Conservation (phyloP, 2,888 invertebrate genomes). For the Lepidochrysops patricia region DNA sequence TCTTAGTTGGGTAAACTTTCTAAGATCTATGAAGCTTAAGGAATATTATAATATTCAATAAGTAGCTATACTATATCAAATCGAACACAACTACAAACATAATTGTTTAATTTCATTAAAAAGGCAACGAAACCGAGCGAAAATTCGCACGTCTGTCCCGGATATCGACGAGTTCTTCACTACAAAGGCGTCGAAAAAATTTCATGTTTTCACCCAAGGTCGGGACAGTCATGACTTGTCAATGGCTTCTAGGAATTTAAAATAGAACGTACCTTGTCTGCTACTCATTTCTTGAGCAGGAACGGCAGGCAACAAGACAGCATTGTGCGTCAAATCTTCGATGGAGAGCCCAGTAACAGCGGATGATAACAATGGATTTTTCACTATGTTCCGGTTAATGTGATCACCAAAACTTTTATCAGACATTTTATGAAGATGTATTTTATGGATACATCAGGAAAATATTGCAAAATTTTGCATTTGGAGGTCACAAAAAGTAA, state of each 20-base stretch:
- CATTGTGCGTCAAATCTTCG: slow-evolving; percentile 82
- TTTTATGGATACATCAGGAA: slow-evolving; percentile 46
- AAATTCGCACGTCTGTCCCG: slow-evolving; percentile 14
- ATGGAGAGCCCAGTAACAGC: slow-evolving; percentile 82
- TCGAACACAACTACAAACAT: neutral
- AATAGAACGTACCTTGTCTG: slow-evolving; percentile 59
- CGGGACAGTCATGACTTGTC: slow-evolving; percentile 32
- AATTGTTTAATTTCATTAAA: neutral
- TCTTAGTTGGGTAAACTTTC: neutral
- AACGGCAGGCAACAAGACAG: slow-evolving; percentile 79
- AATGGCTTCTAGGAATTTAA: slow-evolving; percentile 38
- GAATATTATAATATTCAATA: neutral
- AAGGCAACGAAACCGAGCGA: slow-evolving; percentile 4
- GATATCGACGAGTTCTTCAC: slow-evolving; percentile 36
- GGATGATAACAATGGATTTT: slow-evolving; percentile 82
- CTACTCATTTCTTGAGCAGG: slow-evolving; percentile 51
- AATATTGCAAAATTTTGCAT: slow-evolving; percentile 63
- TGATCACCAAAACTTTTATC: slow-evolving; percentile 68
- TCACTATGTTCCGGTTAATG: slow-evolving; percentile 54
- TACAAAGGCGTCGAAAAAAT: slow-evolving; percentile 28
- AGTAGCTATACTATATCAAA: neutral
- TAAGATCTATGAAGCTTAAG: neutral
- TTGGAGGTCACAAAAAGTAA: slow-evolving; percentile 67
- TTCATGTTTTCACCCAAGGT: slow-evolving; percentile 34
- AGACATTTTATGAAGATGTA: slow-evolving; percentile 45